Evolutionary conservation across 2,888 invertebrate species (phyloP), one percentile per base, ranked within the genome.

Genomic region (Nipponacmea schrenckii): DNA sequence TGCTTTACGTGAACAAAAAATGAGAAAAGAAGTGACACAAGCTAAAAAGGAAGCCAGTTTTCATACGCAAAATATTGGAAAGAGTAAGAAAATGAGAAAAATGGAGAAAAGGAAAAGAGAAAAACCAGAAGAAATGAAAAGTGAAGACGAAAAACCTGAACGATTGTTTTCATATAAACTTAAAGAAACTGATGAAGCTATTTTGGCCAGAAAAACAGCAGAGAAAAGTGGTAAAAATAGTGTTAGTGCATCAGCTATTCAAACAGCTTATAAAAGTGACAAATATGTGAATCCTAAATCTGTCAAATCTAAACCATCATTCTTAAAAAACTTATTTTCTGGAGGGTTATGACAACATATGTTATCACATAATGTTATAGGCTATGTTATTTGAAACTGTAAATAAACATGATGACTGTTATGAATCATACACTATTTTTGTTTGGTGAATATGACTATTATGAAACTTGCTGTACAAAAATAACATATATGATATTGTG

Each of bases 41-140:
- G 97, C 96, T 0, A 96, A 96, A 88, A 70, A 75, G 31, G 96
- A 97, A 88, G 94, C 95, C 0, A 93, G 94, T 77, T 95, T 94
- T 90, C 94, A 96, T 90, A 94, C 94, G 74, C 92, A 92, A 71
- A 88, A 84, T 78, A 92, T 96, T 26, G 94, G 94, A 80, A 93
- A 93, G 91, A 96, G 46, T 94, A 94, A 81, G 93, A 93, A 92
- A 85, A 85, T 93, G 20, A 82, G 67, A 45, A 72, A 75, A 71
- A 77, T 74, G 65, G 69, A 77, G 31, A 75, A 77, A 62, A 67
- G 72, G 39, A 79, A 76, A 70, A 72, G 64, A 39, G 74, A 77
- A 64, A 64, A 67, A 56, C 76, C 75, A 12, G 73, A 70, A 62
- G 70, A 48, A 69, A 71, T 74, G 71, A 69, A 70, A 48, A 68